Percentiles rank a stretch among this genome's conserved stretches.
Conservation (phyloP, 2,888 invertebrate species). For the Tanypteryx hageni region DNA sequence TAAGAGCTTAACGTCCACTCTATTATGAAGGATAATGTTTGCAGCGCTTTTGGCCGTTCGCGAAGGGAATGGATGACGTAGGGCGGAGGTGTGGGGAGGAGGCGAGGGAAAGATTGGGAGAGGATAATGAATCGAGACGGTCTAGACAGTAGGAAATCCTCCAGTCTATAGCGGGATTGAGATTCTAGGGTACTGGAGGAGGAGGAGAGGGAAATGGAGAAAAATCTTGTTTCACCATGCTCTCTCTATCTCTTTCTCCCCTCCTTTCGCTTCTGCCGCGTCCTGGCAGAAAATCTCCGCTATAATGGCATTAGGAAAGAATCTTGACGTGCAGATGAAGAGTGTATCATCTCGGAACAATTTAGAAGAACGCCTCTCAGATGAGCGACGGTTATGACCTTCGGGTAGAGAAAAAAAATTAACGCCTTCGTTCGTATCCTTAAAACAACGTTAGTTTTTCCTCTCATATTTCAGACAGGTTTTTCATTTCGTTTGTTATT, state of each 20-base stretch:
- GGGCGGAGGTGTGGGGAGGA: too few species aligned
- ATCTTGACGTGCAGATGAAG: not conserved
- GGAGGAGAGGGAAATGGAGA: not conserved
- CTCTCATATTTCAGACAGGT: too few species aligned
- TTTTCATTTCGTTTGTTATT: too few species aligned
- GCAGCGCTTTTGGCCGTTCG: not conserved
- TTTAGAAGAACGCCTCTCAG: not conserved
- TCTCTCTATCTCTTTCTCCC: not conserved
- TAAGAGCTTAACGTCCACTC: constrained; percentile 26
- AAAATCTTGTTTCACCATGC: not conserved
- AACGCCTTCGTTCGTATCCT: not conserved
- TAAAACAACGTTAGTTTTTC: too few species aligned
- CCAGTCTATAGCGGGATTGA: not conserved
- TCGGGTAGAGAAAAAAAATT: not conserved
- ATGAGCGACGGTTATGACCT: not conserved
- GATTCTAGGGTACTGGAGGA: not conserved
- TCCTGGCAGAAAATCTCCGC: not conserved
- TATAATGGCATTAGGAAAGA: constrained; percentile 13
- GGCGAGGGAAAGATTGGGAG: not conserved
- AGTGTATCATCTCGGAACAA: not conserved
- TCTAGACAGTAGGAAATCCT: not conserved
- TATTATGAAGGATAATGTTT: constrained; percentile 32
- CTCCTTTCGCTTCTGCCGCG: not conserved
- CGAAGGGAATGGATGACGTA: not conserved
- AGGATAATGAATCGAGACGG: not conserved